Percentiles rank a stretch among this genome's conserved stretches.
Evolutionary conservation across 2,797 vertebrate species (phyloP).

Genomic region (Somateria mollissima): DNA sequence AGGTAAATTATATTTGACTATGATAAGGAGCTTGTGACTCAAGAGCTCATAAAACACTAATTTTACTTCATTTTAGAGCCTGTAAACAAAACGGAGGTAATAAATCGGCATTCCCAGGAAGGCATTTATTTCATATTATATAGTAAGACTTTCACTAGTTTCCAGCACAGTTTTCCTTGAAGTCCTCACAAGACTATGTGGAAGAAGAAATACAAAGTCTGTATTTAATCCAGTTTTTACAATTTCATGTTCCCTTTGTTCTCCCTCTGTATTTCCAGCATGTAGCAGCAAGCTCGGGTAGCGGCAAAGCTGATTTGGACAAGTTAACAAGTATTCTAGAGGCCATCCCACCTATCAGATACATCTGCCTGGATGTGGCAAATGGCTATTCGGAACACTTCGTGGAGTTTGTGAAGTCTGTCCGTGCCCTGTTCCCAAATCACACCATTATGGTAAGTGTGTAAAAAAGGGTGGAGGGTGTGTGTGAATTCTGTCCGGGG

Average conservation of each 20-base stretch:
- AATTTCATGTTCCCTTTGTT: background rate
- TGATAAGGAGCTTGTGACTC: background rate
- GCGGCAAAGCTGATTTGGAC: constrained; percentile 88
- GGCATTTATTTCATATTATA: background rate
- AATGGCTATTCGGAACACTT: constrained; percentile 98
- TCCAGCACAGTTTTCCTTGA: background rate
- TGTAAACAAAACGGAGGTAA: background rate
- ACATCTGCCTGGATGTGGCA: constrained; percentile 97
- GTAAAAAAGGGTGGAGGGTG: background rate
- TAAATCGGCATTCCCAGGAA: background rate
- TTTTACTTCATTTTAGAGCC: background rate
- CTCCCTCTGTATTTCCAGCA: constrained; percentile 78
- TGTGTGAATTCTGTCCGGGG: background rate
- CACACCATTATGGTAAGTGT: constrained; percentile 96
- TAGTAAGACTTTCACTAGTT: background rate
- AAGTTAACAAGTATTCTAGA: constrained; percentile 88
- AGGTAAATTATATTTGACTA: background rate
- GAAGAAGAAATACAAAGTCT: background rate
- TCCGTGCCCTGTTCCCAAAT: constrained; percentile 89
- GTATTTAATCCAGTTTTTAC: background rate
- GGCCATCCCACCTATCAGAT: constrained; percentile 89
- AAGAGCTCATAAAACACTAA: background rate
- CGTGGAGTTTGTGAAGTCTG: constrained; percentile 95
- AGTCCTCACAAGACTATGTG: background rate
- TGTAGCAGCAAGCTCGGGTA: constrained; percentile 94